Conservation (phyloP, 2,113 vertebrate species). For the Petrocephalus zakoni region DNA sequence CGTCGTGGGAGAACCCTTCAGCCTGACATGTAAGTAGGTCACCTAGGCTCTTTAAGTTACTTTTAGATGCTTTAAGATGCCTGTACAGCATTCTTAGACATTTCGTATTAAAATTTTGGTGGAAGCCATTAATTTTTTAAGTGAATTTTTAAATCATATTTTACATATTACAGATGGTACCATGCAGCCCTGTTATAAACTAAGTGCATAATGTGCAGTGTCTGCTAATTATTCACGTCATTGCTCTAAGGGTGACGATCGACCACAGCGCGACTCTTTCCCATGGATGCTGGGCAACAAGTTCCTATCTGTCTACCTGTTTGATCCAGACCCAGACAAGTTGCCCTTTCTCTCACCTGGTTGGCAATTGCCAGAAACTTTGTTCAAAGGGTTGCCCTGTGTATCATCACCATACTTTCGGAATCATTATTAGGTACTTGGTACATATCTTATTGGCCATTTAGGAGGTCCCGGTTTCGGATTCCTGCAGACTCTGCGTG, state of each 20-base stretch:
- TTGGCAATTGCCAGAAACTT: not conserved
- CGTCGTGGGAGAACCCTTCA: constrained; percentile 57
- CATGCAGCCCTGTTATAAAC: not conserved
- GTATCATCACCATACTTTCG: not conserved
- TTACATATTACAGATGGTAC: not conserved
- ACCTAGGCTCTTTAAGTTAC: not conserved
- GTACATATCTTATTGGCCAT: not conserved
- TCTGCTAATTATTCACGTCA: not conserved
- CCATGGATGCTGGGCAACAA: not conserved
- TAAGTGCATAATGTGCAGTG: not conserved
- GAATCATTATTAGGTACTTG: not conserved
- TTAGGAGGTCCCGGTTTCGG: not conserved
- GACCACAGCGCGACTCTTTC: not conserved
- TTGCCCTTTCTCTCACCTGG: not conserved
- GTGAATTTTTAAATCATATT: not conserved
- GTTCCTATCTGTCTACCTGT: not conserved
- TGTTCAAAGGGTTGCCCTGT: not conserved
- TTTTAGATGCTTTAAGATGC: not conserved
- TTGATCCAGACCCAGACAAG: not conserved
- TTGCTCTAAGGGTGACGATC: not conserved
- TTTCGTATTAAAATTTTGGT: not conserved
- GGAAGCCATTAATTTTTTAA: not conserved
- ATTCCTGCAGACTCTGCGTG: not conserved
- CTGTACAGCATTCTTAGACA: not conserved
- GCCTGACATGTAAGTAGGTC: constrained; percentile 75